Conservation (phyloP, 2,797 vertebrate species). For the Halcyon badia region DNA sequence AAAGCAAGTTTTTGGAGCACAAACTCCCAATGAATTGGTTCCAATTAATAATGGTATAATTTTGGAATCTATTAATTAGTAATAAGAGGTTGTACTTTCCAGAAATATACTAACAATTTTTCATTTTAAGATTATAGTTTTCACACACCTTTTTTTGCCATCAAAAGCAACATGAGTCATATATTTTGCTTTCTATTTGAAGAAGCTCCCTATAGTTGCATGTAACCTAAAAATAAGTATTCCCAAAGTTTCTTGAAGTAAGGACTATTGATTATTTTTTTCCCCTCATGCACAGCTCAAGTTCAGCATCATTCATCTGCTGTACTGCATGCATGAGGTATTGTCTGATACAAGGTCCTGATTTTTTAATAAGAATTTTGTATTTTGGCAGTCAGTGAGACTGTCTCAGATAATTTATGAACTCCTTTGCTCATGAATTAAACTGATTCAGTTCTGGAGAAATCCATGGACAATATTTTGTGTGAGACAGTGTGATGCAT, state of each 20-base stretch:
- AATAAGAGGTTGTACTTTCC: neutral
- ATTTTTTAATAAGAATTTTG: conserved; percentile 15
- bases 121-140: neutral
- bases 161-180: neutral
- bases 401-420: conserved; percentile 1
- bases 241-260: neutral
- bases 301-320: neutral
- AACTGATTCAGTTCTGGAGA: neutral
- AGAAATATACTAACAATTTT: neutral
- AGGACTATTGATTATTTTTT: neutral
- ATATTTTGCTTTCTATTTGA: neutral
- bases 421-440: neutral
- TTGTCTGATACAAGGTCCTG: neutral
- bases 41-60: neutral
- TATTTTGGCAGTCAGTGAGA: neutral
- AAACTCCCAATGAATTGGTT: neutral
- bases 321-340: neutral
- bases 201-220: neutral
- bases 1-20: neutral
- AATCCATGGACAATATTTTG: neutral
- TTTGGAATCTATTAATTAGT: neutral
- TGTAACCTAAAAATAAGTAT: neutral
- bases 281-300: neutral
- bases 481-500: neutral
- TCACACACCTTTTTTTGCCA: neutral